These are phyloP conservation scores for Corapipo altera DNA, from an alignment of 2,113 vertebrate species.

Conservation along the genomic window DNA sequence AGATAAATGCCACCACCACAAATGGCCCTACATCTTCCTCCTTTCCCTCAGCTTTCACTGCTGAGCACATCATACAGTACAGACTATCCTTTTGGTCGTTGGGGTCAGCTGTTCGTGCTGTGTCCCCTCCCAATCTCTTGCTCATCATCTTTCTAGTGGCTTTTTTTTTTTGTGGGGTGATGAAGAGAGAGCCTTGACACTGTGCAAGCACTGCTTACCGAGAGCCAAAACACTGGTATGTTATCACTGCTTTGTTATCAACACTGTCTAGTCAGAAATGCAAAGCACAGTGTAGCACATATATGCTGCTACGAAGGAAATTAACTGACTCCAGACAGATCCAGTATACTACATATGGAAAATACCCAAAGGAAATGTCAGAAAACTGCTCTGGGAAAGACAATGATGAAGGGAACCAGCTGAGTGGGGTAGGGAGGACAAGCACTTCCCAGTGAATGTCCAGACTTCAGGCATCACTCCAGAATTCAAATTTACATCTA, in stretches of 20 bases:
- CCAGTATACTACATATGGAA: neutral
- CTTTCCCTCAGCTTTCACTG: neutral
- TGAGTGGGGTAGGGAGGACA: neutral
- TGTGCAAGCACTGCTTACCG: neutral
- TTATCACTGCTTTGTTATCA: neutral
- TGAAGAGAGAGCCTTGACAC: neutral
- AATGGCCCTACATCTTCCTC: neutral
- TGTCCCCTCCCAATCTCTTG: neutral
- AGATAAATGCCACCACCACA: neutral
- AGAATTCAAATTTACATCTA: neutral
- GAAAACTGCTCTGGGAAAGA: neutral
- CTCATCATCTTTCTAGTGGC: neutral
- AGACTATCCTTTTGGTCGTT: neutral
- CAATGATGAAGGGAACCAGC: neutral
- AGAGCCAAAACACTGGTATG: neutral
- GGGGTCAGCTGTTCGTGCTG: neutral
- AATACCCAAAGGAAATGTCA: neutral
- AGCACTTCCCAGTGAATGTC: neutral
- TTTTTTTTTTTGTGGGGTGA: neutral
- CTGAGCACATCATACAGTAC: neutral
- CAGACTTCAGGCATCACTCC: neutral
- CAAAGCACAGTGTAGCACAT: neutral
- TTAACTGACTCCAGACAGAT: neutral
- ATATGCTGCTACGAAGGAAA: neutral
- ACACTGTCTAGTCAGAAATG: neutral